Conservation (phyloP, 2,797 vertebrate genomes). For the Amniataba percoides region DNA sequence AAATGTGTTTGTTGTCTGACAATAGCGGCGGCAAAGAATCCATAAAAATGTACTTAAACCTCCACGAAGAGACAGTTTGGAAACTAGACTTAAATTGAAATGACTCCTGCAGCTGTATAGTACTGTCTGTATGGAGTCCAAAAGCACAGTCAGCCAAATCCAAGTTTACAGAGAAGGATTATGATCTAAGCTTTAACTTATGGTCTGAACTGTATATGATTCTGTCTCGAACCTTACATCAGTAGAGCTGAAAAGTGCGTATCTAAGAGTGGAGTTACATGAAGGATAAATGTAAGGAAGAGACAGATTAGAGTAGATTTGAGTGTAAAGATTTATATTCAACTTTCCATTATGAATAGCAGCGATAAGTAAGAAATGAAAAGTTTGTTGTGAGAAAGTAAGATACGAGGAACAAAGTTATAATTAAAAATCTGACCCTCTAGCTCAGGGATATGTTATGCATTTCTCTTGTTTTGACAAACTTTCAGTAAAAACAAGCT, state of each 20-base stretch:
- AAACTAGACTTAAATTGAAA: slow-evolving; percentile 1
- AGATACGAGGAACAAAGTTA: not conserved
- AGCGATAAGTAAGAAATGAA: too few species aligned
- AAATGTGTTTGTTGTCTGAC: slow-evolving; percentile 19
- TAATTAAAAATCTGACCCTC: too few species aligned
- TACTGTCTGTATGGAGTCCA: not conserved
- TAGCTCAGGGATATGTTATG: too few species aligned
- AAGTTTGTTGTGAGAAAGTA: not conserved
- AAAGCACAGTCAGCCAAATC: not conserved
- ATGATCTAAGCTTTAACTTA: not conserved
- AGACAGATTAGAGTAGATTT: not conserved
- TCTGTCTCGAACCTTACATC: not conserved
- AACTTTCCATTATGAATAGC: too few species aligned
- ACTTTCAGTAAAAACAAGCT: too few species aligned
- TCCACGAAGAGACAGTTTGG: slow-evolving; percentile 4
- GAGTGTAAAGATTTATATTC: too few species aligned
- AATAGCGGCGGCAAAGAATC: slow-evolving; percentile 1
- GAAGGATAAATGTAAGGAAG: not conserved
- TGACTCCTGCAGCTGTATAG: not conserved
- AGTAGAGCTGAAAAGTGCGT: not conserved
- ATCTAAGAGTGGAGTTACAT: not conserved
- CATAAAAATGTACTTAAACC: slow-evolving; percentile 7
- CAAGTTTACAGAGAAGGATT: not conserved
- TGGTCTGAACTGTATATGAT: not conserved
- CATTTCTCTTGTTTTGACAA: too few species aligned